Evolutionary conservation across 2,797 vertebrate genomes (phyloP), one percentile per base, ranked within the genome.

Genomic region (Manis pentadactyla): DNA sequence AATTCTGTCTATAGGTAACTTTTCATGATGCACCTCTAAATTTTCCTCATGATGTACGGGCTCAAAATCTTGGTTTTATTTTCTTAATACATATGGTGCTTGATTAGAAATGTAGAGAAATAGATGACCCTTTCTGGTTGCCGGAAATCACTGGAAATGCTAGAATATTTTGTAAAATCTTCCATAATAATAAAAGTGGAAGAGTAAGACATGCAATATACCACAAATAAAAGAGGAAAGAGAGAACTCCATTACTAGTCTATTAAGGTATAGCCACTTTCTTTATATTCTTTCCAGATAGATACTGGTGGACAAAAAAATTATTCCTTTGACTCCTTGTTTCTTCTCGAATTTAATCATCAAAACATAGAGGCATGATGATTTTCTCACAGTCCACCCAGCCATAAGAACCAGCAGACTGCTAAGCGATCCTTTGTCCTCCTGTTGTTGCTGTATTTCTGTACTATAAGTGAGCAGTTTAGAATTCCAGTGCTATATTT

Each of bases 301-400:
- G 17, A 59, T 34, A 89, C 25, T 92, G 51, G 63, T 10, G 73
- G 37, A 39, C 10, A 78, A 69, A 46, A 64, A 31, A 68, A n/a
- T 74, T 13, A 25, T 71, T 92, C 37, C 34, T 90, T 88, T 63
- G 14, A 94, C 53, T 53, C 4, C 68, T 88, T 96, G 19, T 84
- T 59, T 66, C 42, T 18, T 49, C 8, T 29, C 14, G 42, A 61
- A 90, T 90, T 93, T 77, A 39, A 64, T 78, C 91, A 93, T 95
- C 29, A 89, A 51, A 89, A 89, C 55, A 39, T 42, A 90, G 21
- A 94, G 10, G 19, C 53, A 46, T 61, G 13, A 18, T 53, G 57
- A 74, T n/a, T 53, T 92, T 64, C 92, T 69, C 93, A 66, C 8
- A 83, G 5, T 77, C 64, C 8, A 49, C 11, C 27, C 82, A 68